Percentiles rank a stretch among this genome's conserved stretches.
These are phyloP conservation scores for Montipora capricornis DNA, from an alignment of 64 coral and sea anemone genomes.

Conservation along the genomic window DNA sequence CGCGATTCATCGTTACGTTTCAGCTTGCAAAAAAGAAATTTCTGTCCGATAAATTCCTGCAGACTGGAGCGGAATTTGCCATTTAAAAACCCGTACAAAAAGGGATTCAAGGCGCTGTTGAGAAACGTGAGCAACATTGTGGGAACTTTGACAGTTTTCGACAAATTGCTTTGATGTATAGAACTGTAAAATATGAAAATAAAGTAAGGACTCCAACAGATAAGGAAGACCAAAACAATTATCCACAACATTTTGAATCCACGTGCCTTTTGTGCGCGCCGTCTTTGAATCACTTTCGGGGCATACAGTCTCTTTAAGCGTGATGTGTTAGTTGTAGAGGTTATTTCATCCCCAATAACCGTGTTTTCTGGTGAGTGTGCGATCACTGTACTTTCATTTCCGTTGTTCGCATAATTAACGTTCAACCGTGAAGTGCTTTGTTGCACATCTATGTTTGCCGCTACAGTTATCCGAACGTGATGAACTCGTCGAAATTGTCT, in stretches of 20 bases:
- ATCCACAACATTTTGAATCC: slow-evolving; percentile 88
- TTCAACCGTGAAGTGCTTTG: slow-evolving; percentile 13
- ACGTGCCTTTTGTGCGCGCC: slow-evolving; percentile 43
- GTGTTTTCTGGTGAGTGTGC: slow-evolving; percentile 49
- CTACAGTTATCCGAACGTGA: slow-evolving; percentile 18
- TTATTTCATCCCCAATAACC: slow-evolving; percentile 73
- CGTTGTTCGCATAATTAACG: background rate
- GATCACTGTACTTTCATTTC: slow-evolving; percentile 10
- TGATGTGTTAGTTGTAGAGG: slow-evolving; percentile 75
- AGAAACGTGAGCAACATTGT: slow-evolving; percentile 82
- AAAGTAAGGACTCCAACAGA: slow-evolving; percentile 94
- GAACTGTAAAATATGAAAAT: slow-evolving; percentile 90
- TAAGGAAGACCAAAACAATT: slow-evolving; percentile 80
- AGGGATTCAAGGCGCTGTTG: slow-evolving; percentile 85
- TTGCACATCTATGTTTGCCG: background rate
- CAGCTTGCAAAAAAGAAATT: slow-evolving; percentile 61
- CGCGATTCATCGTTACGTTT: slow-evolving; percentile 24
- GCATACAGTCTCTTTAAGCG: slow-evolving; percentile 12
- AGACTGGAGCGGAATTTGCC: slow-evolving; percentile 76
- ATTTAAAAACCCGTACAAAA: slow-evolving; percentile 91
- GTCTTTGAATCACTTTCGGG: background rate
- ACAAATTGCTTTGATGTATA: slow-evolving; percentile 58
- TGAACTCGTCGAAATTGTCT: slow-evolving; percentile 88
- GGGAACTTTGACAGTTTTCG: slow-evolving; percentile 66
- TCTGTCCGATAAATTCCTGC: slow-evolving; percentile 61